A percentile compares a stretch with the other conserved stretches of the same genome.
phyloP scores from a whole-genome alignment of 2,797 vertebrate species.

The Poeciliopsis presidionis region DNA sequence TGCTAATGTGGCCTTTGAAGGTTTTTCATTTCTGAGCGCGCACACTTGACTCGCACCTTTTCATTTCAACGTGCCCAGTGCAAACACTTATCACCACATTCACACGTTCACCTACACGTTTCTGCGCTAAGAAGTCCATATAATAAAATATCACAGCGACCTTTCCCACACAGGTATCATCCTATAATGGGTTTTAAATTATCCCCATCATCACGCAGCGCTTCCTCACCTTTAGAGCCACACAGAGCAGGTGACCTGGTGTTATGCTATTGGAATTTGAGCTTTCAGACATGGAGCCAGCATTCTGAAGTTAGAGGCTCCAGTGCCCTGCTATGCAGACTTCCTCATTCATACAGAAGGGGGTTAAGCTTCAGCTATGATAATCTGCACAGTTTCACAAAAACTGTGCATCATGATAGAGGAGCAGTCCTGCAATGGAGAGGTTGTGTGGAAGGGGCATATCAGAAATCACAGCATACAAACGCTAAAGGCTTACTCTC shows the following conservation, averaged over 20 bases:
- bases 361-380: background rate
- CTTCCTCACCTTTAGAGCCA: conserved; percentile 1
- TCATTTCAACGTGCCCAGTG: conserved; percentile 29
- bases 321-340: background rate
- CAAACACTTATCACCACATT: conserved; percentile 30
- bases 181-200: conserved; percentile 1
- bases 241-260: background rate
- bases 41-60: conserved; percentile 11
- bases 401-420: background rate
- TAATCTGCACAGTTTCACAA: background rate
- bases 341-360: background rate
- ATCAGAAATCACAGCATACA: conserved; percentile 8
- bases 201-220: background rate
- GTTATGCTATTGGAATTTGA: background rate
- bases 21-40: conserved; percentile 37
- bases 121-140: background rate
- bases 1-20: conserved; percentile 69
- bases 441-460: background rate
- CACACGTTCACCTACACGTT: conserved; percentile 11
- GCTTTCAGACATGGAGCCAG: background rate
- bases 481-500: conserved; percentile 24
- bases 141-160: background rate
- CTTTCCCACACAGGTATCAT: background rate
- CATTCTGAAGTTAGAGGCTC: background rate
- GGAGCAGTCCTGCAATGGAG: background rate